Conservation (phyloP, 1,140 invertebrate species). For the Meteorus sp. region DNA sequence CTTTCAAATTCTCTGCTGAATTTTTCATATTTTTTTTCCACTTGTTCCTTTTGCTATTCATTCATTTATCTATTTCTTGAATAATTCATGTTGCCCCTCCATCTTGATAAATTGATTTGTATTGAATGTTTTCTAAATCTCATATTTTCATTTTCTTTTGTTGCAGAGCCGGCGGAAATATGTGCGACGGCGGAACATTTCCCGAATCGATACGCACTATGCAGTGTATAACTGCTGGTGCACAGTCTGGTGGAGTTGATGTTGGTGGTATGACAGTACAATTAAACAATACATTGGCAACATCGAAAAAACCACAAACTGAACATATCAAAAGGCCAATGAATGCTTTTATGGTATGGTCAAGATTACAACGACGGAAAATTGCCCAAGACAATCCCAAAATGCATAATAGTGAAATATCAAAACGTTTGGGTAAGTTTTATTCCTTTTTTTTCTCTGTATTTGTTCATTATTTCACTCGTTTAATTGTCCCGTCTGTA, state of each 20-base stretch:
- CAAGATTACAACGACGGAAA: conserved; percentile 80
- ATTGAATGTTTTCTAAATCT: neutral
- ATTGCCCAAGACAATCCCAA: conserved; percentile 98
- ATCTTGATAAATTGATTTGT: neutral
- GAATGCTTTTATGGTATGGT: conserved; percentile 84
- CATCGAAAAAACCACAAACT: conserved; percentile 52
- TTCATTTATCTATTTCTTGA: too few relatives aligned
- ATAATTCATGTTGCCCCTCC: neutral
- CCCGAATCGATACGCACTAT: conserved; percentile 52
- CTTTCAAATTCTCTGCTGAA: too few relatives aligned
- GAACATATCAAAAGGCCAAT: conserved; percentile 69
- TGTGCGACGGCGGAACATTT: conserved; percentile 57
- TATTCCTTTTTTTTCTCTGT: neutral
- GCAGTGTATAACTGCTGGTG: conserved; percentile 52
- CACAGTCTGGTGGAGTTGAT: conserved; percentile 46
- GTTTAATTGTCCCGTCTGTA: too few relatives aligned
- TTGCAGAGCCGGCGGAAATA: conserved; percentile 58
- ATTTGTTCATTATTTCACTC: neutral
- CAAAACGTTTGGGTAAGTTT: conserved; percentile 84
- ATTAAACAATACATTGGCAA: conserved; percentile 42
- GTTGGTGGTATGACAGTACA: conserved; percentile 50
- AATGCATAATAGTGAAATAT: conserved; percentile 98
- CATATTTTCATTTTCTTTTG: neutral
- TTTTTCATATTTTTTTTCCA: too few relatives aligned
- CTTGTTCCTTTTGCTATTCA: too few relatives aligned